Conservation (phyloP, 2,113 vertebrate species). For the Sylvilagus bachmani region DNA sequence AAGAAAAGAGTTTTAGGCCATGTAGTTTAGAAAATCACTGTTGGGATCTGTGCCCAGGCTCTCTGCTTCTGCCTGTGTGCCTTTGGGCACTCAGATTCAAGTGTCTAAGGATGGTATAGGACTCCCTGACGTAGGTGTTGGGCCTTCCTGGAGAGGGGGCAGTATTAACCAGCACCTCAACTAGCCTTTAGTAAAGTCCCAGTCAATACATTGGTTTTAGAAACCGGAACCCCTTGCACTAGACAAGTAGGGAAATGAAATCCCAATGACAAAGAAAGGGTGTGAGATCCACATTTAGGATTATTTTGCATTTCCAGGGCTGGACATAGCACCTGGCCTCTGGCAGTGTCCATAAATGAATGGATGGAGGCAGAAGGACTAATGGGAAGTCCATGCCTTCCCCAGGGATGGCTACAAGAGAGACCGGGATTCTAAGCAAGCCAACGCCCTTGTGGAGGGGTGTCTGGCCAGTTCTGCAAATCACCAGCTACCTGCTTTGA, state of each 20-base stretch:
- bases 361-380: neutral
- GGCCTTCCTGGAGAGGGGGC: neutral
- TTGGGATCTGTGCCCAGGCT: neutral
- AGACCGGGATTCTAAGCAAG: too few relatives aligned
- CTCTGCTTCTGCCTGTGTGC: neutral
- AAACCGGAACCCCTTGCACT: neutral
- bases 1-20: too few relatives aligned
- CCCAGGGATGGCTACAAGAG: neutral
- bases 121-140: too few relatives aligned
- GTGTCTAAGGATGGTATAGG: neutral
- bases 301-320: neutral
- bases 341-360: neutral
- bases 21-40: neutral
- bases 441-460: too few relatives aligned
- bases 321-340: neutral
- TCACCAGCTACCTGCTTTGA: neutral
- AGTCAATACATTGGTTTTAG: neutral
- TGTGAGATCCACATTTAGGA: neutral
- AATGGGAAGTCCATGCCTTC: neutral
- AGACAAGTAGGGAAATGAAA: constrained; percentile 1
- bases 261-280: neutral
- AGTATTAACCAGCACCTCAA: neutral
- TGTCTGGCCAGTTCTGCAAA: neutral
- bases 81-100: neutral
- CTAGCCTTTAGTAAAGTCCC: neutral